These are phyloP conservation scores for Cataglyphis altisquamis DNA, from an alignment of 2,888 invertebrate species.

Conservation along the genomic window DNA sequence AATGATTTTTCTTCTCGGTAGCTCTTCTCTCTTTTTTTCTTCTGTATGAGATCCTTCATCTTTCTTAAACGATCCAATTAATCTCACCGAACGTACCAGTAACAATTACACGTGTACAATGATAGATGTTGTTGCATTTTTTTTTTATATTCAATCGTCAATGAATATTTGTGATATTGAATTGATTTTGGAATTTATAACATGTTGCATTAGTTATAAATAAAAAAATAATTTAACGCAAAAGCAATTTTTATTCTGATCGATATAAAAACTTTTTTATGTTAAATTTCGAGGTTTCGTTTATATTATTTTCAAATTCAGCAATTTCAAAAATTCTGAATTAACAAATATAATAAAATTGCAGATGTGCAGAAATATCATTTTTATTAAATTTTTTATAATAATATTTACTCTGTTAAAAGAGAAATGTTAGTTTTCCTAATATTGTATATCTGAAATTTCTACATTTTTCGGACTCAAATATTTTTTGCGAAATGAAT, in stretches of 20 bases:
- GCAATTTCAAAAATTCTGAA: too few relatives aligned
- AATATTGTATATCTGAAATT: background rate
- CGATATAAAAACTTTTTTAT: background rate
- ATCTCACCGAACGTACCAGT: background rate
- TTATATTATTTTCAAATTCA: background rate
- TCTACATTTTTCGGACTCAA: background rate
- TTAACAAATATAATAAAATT: background rate
- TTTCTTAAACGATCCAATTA: slow-evolving; percentile 1
- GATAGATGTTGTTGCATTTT: background rate
- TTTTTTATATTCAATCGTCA: background rate
- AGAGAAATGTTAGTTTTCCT: too few relatives aligned
- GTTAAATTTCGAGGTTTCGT: background rate
- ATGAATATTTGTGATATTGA: background rate
- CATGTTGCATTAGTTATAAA: background rate
- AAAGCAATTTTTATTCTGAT: background rate
- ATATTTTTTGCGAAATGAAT: background rate
- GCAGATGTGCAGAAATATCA: background rate
- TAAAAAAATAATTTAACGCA: background rate
- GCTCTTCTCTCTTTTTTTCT: background rate
- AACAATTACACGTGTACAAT: background rate
- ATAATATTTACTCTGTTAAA: background rate
- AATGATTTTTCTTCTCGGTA: background rate
- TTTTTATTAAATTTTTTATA: background rate
- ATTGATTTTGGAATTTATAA: background rate
- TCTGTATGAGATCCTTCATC: background rate